Conservation (phyloP, 92 coral and sea anemone genomes). For the Bergia puertoricense region DNA sequence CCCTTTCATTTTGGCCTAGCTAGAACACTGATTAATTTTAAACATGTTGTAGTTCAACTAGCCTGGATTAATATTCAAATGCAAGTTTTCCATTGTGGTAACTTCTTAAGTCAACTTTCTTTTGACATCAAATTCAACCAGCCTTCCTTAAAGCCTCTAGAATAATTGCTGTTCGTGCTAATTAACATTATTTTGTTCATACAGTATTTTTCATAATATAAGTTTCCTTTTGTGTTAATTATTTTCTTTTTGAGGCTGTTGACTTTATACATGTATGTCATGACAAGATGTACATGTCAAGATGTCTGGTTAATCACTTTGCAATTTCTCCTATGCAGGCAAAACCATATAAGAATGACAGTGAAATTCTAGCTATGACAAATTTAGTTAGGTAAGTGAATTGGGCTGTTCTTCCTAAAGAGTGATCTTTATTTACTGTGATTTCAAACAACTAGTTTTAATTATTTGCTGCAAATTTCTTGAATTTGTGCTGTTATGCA, state of each 20-base stretch:
- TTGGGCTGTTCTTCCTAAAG: background rate
- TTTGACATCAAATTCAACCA: no score
- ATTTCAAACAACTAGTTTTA: background rate
- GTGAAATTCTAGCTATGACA: constrained; percentile 97
- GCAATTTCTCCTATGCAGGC: constrained; percentile 54
- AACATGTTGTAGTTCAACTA: no score
- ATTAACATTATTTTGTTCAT: no score
- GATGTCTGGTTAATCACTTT: background rate
- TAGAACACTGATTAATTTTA: no score
- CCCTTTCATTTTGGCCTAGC: no score
- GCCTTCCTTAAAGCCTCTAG: no score
- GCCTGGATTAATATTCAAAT: no score
- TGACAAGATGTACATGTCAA: background rate
- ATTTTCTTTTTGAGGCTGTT: background rate
- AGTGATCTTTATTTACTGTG: background rate
- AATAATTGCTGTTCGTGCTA: no score
- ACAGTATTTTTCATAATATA: background rate
- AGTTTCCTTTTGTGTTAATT: background rate
- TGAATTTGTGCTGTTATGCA: background rate
- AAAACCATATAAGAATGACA: constrained; percentile 94
- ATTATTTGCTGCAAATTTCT: background rate
- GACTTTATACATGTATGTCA: background rate
- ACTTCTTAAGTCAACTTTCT: no score
- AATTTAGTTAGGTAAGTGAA: constrained; percentile 76
- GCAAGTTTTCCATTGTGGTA: no score